phyloP scores from a whole-genome alignment of 2,113 vertebrate genomes.

The Probosciger aterrimus region DNA sequence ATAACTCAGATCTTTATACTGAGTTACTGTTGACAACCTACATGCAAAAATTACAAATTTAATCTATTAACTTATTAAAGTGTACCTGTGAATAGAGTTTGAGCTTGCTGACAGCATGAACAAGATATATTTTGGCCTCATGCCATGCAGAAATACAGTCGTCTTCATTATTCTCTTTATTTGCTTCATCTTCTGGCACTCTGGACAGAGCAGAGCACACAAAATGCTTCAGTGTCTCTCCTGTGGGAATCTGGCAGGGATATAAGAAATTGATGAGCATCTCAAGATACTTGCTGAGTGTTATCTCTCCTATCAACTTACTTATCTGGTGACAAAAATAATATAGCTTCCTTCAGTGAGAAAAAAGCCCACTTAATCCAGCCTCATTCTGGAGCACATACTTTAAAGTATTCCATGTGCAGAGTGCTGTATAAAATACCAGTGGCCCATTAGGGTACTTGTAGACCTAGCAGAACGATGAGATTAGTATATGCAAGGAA shows the following conservation, averaged over 20 bases:
- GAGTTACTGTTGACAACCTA: not conserved
- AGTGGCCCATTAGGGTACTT: not conserved
- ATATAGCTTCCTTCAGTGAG: not conserved
- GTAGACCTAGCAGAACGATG: not conserved
- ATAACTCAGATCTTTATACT: not conserved
- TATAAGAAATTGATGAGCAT: not conserved
- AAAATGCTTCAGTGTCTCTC: slow-evolving; percentile 35
- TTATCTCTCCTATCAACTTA: not conserved
- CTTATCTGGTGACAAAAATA: not conserved
- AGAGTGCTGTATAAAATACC: not conserved
- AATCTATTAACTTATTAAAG: not conserved
- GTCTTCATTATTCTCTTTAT: not conserved
- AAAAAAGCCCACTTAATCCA: not conserved
- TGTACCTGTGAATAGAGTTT: slow-evolving; percentile 49
- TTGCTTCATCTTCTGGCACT: not conserved
- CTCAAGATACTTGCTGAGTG: not conserved
- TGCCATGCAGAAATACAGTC: not conserved
- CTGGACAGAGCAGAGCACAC: slow-evolving; percentile 51
- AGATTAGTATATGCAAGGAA: not conserved
- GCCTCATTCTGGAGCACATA: not conserved
- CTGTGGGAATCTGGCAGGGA: slow-evolving; percentile 61
- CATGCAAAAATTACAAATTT: not conserved
- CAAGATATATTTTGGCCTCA: slow-evolving; percentile 44
- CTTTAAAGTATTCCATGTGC: not conserved
- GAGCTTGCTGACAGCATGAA: slow-evolving; percentile 41